A percentile compares a stretch with the other conserved stretches of the same genome.
phyloP scores from a whole-genome alignment of 2,797 vertebrate genomes.

The Chiroxiphia lanceolata region DNA sequence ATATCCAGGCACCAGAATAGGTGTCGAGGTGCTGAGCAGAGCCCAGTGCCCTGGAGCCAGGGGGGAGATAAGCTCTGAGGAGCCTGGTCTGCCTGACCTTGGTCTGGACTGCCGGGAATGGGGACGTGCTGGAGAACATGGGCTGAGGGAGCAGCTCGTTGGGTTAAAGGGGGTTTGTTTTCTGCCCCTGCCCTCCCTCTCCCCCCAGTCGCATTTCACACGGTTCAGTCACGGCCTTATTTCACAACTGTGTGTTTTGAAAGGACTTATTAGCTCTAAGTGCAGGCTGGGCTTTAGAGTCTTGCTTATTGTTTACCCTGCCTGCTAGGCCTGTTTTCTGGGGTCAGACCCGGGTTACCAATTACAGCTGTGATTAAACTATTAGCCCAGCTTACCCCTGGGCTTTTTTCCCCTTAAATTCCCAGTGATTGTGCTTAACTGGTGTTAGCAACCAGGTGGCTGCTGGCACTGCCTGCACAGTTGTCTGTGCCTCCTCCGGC shows the following conservation, averaged over 20 bases:
- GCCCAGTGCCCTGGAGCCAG: background rate
- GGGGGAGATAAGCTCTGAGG: background rate
- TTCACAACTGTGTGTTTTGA: background rate
- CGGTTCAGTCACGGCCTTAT: background rate
- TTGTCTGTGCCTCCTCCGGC: background rate
- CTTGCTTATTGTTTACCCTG: slow-evolving; percentile 31
- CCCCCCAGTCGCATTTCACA: background rate
- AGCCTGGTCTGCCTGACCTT: background rate
- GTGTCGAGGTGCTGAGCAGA: background rate
- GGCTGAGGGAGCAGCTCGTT: background rate
- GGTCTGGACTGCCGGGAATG: accelerated
- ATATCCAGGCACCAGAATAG: background rate
- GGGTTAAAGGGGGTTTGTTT: background rate
- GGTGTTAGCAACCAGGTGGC: slow-evolving; percentile 11
- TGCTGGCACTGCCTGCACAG: background rate
- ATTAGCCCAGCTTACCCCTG: background rate
- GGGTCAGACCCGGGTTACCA: slow-evolving; percentile 45
- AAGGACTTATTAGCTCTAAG: background rate
- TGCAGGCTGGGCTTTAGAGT: background rate
- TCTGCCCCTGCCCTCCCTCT: background rate
- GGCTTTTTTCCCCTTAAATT: background rate
- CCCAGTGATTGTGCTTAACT: background rate
- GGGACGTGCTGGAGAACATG: background rate
- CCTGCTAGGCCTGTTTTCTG: slow-evolving; percentile 37
- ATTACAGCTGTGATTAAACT: slow-evolving; percentile 33